Conservation (phyloP, 2,888 invertebrate genomes). For the Chydorus sphaericus region DNA sequence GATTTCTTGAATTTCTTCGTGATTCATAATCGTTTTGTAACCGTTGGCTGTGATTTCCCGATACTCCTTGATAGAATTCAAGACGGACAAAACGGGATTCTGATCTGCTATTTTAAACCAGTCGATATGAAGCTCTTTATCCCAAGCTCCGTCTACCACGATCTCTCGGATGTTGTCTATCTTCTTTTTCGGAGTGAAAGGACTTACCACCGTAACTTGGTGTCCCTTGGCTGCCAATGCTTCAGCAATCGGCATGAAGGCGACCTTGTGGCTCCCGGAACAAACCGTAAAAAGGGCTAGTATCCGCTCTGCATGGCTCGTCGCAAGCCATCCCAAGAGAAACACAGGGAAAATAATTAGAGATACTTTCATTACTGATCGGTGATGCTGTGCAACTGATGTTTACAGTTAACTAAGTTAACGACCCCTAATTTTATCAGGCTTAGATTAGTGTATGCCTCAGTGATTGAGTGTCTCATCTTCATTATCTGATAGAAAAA, state of each 20-base stretch:
- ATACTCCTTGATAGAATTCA: too few relatives aligned
- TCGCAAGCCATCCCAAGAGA: not conserved
- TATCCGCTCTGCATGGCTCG: not conserved
- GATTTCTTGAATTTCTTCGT: not conserved
- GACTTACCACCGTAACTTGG: not conserved
- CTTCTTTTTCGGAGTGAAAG: not conserved
- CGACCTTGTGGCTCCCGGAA: not conserved
- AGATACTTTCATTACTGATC: not conserved
- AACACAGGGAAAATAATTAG: not conserved
- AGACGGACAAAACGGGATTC: too few relatives aligned
- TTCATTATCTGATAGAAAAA: too few relatives aligned
- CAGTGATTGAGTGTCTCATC: too few relatives aligned
- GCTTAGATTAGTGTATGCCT: too few relatives aligned
- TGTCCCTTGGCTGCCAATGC: not conserved
- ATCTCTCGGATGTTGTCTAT: not conserved
- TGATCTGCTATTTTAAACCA: too few relatives aligned
- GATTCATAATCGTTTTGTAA: not conserved
- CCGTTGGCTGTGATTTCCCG: not conserved
- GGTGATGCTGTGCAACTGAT: too few relatives aligned
- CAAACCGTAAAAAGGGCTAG: not conserved
- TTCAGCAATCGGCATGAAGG: not conserved
- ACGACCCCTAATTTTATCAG: too few relatives aligned
- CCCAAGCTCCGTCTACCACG: not conserved
- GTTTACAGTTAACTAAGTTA: too few relatives aligned
- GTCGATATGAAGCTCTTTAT: constrained; percentile 30